These are phyloP conservation scores for Leptinotarsa defecta DNA, from an alignment of 1,140 invertebrate genomes.

Conservation along the genomic window DNA sequence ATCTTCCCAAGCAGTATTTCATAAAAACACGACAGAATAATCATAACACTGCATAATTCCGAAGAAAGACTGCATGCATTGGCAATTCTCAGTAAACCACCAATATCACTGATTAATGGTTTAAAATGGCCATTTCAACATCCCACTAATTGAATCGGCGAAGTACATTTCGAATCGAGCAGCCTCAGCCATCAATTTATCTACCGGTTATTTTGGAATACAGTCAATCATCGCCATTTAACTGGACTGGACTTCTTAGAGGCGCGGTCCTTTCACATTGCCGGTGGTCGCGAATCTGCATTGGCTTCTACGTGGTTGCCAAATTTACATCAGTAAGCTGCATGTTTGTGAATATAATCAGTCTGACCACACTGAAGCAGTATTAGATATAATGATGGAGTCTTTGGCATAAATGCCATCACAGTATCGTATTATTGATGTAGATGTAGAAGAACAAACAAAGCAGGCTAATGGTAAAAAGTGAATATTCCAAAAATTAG, in stretches of 20 bases:
- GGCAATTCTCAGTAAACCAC: neutral
- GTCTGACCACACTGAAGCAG: no score
- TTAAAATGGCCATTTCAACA: neutral
- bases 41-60: no score
- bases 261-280: constrained; percentile 19
- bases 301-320: neutral
- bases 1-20: no score
- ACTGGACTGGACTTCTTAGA: constrained; percentile 5
- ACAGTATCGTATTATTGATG: no score
- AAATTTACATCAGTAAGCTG: neutral
- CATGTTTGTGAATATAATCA: no score
- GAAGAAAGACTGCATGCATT: no score
- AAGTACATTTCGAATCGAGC: neutral
- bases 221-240: constrained; percentile 4
- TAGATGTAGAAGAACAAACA: no score
- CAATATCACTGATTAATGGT: neutral
- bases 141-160: neutral
- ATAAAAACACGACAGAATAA: no score
- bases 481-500: no score
- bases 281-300: neutral
- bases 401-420: no score
- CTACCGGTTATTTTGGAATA: constrained; percentile 4
- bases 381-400: no score
- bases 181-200: neutral
- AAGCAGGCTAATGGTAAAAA: no score